Base-by-base conservation (phyloP, 1,140 invertebrate genomes). In the Anoplophora glabripennis region DNA sequence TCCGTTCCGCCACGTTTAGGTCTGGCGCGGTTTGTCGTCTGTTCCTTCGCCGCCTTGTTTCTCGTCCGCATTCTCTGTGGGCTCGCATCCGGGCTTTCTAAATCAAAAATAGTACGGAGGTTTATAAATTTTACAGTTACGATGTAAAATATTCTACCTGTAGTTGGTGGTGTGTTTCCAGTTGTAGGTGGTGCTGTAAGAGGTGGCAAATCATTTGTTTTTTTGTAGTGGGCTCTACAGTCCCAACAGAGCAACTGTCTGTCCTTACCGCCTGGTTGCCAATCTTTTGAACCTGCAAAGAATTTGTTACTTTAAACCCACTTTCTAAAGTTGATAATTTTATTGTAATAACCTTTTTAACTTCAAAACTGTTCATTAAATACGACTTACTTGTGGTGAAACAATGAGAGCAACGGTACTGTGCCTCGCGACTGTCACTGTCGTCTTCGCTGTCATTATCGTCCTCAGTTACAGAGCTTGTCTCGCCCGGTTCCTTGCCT, bases 401-500 rank as follows among this genome's bases (percentile, higher is more conserved):
- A 59, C 80, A 83, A 52, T 81, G 80, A 12, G 79, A 78, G 61
- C 80, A 82, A 15, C 73, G 57, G 59, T 72, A 76, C 34, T 74
- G 71, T 4, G 71, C 83, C 66, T 90, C 87, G 63, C 89, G 81
- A 55, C 92, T 93, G 94, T 94, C 74, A 89, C 96, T 77, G 94
- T 94, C 76, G 94, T 94, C 74, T 94, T 92, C 58, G 91, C 95
- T 75, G 88, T 88, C 62, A 47, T 72, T 71, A 73, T 97, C 95
- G 80, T 94, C 92, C 77, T 96, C 94, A 68, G 91, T 96, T 49
- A 93, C 92, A 49, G 93, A 96, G 80, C 92, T 96, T 67, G 89
- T 88, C 75, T 89, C 88, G 10, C 84, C 83, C 1, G 79, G 78
- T 74, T 85, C 83, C 64, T 81, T 74, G 7, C 67, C 72, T 73